phyloP scores from a whole-genome alignment of 1,140 invertebrate species.

The Cardiocondyla obscurior region DNA sequence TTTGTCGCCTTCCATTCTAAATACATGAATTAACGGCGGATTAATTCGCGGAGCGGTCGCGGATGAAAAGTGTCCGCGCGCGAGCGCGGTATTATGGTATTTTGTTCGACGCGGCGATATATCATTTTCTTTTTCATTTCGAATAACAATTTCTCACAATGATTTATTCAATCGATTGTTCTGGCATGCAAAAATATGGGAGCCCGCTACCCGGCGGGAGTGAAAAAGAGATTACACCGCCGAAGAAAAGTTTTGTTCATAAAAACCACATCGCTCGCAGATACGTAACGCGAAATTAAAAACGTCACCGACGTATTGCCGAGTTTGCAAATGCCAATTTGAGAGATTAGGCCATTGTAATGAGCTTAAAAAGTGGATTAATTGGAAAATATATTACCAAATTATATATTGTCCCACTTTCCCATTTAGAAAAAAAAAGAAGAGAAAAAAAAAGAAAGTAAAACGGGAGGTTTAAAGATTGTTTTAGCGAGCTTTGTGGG shows the following conservation, averaged over 20 bases:
- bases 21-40: slow-evolving; percentile 12
- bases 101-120: not conserved
- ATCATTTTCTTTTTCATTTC: not conserved
- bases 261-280: not conserved
- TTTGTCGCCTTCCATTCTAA: slow-evolving; percentile 28
- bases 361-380: not conserved
- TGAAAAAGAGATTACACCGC: not conserved
- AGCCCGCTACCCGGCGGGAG: not conserved
- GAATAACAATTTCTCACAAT: not conserved
- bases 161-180: not conserved
- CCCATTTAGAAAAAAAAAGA: too few species aligned
- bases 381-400: not conserved
- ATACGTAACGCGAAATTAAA: not conserved
- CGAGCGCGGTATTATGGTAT: not conserved
- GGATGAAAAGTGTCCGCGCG: not conserved
- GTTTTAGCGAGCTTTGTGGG: too few species aligned
- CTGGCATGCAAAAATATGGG: not conserved
- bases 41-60: not conserved
- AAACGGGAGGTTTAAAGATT: too few species aligned
- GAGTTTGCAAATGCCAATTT: not conserved
- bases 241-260: not conserved
- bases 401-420: too few species aligned
- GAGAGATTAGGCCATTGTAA: not conserved
- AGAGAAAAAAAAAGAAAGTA: too few species aligned
- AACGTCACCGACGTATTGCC: not conserved